Conservation (phyloP, 2,113 vertebrate species). For the Laterallus jamaicensis region DNA sequence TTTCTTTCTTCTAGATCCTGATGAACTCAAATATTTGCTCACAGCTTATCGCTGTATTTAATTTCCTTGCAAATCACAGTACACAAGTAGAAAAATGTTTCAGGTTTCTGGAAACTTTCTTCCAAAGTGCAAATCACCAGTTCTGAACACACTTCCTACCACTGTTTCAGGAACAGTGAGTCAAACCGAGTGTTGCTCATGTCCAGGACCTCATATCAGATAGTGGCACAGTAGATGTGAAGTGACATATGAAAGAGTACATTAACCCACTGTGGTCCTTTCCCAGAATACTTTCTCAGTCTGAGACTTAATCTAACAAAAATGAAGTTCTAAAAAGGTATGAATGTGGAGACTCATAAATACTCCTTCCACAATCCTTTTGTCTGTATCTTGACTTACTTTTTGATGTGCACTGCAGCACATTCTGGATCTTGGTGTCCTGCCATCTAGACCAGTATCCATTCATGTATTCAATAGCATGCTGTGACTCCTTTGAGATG, state of each 20-base stretch:
- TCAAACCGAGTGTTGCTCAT: neutral
- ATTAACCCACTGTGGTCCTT: neutral
- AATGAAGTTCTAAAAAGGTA: neutral
- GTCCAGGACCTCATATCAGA: neutral
- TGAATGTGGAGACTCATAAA: neutral
- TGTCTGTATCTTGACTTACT: neutral
- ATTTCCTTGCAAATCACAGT: neutral
- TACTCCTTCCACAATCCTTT: neutral
- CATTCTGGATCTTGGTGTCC: neutral
- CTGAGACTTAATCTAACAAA: neutral
- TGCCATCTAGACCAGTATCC: neutral
- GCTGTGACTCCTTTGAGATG: neutral
- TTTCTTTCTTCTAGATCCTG: neutral
- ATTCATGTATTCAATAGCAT: neutral
- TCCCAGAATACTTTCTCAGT: neutral
- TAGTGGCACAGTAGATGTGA: neutral
- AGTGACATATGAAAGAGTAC: neutral
- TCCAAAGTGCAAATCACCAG: neutral
- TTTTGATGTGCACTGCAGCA: neutral
- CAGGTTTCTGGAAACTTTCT: neutral
- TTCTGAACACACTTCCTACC: neutral
- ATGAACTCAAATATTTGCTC: neutral
- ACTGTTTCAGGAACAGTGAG: neutral
- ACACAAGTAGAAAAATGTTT: neutral
- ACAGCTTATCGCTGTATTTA: neutral